These are phyloP conservation scores for Trissolcus basalis DNA, from an alignment of 1,140 invertebrate species.

Conservation along the genomic window DNA sequence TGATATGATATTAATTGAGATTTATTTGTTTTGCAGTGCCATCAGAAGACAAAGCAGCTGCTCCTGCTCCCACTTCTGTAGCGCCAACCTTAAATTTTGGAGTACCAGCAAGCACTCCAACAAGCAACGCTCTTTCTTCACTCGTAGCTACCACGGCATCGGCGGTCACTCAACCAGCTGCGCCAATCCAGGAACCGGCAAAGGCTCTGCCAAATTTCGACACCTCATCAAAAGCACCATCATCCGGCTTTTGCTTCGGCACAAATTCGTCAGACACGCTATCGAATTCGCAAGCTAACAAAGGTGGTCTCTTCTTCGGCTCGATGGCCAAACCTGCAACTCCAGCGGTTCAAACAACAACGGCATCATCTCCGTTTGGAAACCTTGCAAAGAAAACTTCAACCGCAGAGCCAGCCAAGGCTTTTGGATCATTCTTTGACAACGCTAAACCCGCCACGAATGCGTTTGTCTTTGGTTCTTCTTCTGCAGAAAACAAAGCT, in stretches of 20 bases:
- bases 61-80: too few species aligned
- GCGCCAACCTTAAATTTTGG: slow-evolving; percentile 9
- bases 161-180: background rate
- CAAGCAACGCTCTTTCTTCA: background rate
- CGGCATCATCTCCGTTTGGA: background rate
- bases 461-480: slow-evolving; percentile 1
- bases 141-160: background rate
- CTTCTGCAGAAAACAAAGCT: background rate
- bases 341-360: background rate
- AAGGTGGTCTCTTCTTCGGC: background rate
- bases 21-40: background rate
- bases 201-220: too few species aligned
- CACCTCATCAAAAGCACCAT: background rate
- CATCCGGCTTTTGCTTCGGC: background rate
- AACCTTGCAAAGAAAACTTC: too few species aligned
- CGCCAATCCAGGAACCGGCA: too few species aligned
- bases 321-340: background rate
- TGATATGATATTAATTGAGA: too few species aligned
- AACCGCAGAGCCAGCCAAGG: slow-evolving; percentile 4
- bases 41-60: background rate
- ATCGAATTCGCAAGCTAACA: background rate
- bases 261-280: background rate
- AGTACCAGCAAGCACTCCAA: background rate
- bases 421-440: background rate
- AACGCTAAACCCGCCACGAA: background rate